Conservation (phyloP, 1,140 invertebrate genomes). For the Drosophila melanogaster region Release_6_plus_ISO1_MT NC_004354.4:4764001-4764500, state of each 20-base stretch:
- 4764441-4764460: conserved; percentile 39
- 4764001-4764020: conserved; percentile 65
- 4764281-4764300: conserved; percentile 40
- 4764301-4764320: conserved; percentile 2
- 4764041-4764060: conserved; percentile 66
- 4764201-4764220: conserved; percentile 62
- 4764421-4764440: conserved; percentile 32
- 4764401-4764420: conserved; percentile 12
- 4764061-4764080: background rate
- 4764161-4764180: conserved; percentile 40
- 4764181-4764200: conserved; percentile 45
- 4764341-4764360: conserved; percentile 43
- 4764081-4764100: conserved; percentile 59
- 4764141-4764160: conserved; percentile 41
- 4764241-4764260: conserved; percentile 82
- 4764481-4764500: background rate
- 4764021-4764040: conserved; percentile 48
- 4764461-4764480: conserved; percentile 27
- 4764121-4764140: conserved; percentile 36
- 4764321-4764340: conserved; percentile 12
- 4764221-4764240: conserved; percentile 78
- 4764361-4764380: conserved; percentile 2
- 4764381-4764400: conserved; percentile 3
- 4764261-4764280: conserved; percentile 82
- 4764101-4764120: conserved; percentile 27